phyloP scores from a whole-genome alignment of 1,140 invertebrate species.

The Ceratitis capitata region DNA sequence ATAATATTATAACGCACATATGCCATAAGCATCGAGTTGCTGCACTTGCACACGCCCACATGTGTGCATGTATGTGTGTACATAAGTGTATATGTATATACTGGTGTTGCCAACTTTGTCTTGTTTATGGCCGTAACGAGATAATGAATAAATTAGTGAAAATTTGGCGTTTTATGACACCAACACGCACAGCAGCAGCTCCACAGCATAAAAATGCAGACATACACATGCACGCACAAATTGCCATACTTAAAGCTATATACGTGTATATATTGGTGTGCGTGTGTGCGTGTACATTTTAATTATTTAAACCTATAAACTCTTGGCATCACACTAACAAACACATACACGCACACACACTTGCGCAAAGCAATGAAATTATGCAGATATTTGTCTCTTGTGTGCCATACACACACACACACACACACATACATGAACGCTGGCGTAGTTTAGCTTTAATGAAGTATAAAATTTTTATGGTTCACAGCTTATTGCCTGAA shows the following conservation, averaged over 20 bases:
- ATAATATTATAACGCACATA: too few species aligned
- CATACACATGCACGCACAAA: neutral
- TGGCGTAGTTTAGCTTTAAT: slow-evolving; percentile 13
- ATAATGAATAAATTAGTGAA: slow-evolving; percentile 28
- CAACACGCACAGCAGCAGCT: neutral
- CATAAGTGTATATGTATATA: too few species aligned
- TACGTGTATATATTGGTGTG: neutral
- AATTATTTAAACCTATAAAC: slow-evolving; percentile 2
- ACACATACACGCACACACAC: neutral
- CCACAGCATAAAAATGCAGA: neutral
- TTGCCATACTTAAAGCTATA: neutral
- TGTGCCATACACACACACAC: too few species aligned
- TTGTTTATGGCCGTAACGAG: slow-evolving; percentile 19
- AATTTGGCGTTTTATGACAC: slow-evolving; percentile 3
- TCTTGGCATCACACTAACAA: neutral
- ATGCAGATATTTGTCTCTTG: neutral
- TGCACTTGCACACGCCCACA: neutral
- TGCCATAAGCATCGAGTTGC: neutral
- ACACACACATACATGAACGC: too few species aligned
- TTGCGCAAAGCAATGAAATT: too few species aligned
- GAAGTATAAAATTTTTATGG: slow-evolving; percentile 21
- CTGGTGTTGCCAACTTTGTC: neutral
- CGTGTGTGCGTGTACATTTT: neutral
- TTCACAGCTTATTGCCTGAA: neutral
- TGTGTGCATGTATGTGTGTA: too few species aligned